Evolutionary conservation across 2,797 vertebrate genomes (phyloP).

Genomic region (Chrosomus eos): DNA sequence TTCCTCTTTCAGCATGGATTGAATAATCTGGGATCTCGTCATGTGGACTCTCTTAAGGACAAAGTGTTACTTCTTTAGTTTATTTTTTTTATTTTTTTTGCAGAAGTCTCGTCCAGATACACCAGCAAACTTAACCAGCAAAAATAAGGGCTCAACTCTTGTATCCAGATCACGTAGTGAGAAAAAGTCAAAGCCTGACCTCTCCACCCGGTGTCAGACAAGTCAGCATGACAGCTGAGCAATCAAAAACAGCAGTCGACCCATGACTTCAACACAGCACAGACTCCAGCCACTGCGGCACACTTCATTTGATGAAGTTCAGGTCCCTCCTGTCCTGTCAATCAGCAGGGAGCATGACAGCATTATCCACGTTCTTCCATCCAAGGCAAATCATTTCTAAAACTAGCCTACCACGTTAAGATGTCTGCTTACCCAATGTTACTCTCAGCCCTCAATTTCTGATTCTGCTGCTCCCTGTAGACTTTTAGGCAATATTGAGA

Average conservation of each 20-base stretch:
- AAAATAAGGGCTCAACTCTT: constrained; percentile 13
- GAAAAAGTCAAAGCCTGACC: constrained; percentile 49
- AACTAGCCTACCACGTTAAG: background rate
- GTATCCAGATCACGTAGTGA: constrained; percentile 51
- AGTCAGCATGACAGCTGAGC: constrained; percentile 58
- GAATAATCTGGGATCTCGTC: background rate
- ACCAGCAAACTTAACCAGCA: constrained; percentile 22
- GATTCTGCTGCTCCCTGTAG: background rate
- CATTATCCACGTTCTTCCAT: constrained; percentile 26
- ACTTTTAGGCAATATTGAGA: background rate
- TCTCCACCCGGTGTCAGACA: constrained; percentile 48
- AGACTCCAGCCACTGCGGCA: constrained; percentile 34
- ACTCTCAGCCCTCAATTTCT: background rate
- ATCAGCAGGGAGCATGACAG: constrained; percentile 36
- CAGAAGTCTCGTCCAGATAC: background rate
- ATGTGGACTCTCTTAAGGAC: background rate
- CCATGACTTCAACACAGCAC: constrained; percentile 39
- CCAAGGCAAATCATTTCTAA: constrained; percentile 19
- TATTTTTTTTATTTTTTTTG: background rate
- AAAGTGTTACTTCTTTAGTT: background rate
- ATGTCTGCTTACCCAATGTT: background rate
- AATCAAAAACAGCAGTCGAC: constrained; percentile 56
- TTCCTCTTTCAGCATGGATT: background rate
- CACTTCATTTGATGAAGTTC: constrained; percentile 48
- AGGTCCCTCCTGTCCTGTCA: constrained; percentile 47